Evolutionary conservation across 2,113 vertebrate genomes (phyloP).

Genomic region (Myxocyprinus asiaticus): DNA sequence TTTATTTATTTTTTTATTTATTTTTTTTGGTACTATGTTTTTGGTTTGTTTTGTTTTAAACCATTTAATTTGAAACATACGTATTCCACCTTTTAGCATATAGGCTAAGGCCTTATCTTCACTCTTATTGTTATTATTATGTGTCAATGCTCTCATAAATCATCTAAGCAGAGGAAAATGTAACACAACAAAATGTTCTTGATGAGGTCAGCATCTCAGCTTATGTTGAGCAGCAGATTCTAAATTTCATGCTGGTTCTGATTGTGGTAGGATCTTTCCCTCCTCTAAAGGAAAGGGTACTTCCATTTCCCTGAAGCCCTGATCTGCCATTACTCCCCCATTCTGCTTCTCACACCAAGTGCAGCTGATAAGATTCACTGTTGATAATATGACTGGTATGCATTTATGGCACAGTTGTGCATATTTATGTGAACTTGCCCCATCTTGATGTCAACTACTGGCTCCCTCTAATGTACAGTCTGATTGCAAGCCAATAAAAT

Average conservation of each 20-base stretch:
- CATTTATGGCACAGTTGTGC: slow-evolving; percentile 13
- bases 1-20: no score
- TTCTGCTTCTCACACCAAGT: slow-evolving; percentile 2
- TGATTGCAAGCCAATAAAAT: neutral
- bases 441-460: slow-evolving; percentile 9
- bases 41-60: no score
- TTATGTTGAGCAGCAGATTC: neutral
- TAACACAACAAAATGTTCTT: neutral
- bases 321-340: slow-evolving; percentile 29
- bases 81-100: no score
- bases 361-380: slow-evolving; percentile 19
- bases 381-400: neutral
- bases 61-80: no score
- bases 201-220: neutral
- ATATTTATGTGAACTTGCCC: slow-evolving; percentile 33
- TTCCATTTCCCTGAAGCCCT: slow-evolving; percentile 25
- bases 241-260: slow-evolving; percentile 11
- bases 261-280: neutral
- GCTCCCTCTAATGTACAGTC: neutral
- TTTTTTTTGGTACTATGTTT: no score
- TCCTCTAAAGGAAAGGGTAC: neutral
- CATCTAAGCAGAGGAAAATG: slow-evolving; percentile 3
- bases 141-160: slow-evolving; percentile 26
- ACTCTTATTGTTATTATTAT: slow-evolving; percentile 5
- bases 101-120: neutral